Evolutionary conservation across 2,888 invertebrate species (phyloP).

Genomic region (Theodoxus fluviatilis): DNA sequence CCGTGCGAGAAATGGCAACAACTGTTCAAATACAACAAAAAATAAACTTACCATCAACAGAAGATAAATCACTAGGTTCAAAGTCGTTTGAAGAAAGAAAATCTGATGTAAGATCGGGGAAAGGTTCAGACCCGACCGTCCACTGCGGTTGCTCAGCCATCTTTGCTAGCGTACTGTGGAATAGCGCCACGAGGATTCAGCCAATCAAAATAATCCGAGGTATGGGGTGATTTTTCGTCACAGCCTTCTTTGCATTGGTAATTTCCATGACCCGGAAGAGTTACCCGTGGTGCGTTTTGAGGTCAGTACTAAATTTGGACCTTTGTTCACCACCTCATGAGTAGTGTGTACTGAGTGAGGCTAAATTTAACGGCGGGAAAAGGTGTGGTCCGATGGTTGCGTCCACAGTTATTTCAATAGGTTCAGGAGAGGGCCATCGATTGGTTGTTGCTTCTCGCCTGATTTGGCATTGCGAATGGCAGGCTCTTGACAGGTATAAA

Average conservation of each 20-base stretch:
- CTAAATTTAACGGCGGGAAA: too few relatives aligned
- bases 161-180: constrained; percentile 32
- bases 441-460: too few relatives aligned
- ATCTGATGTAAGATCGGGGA: constrained; percentile 47
- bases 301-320: too few relatives aligned
- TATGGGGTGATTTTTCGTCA: constrained; percentile 57
- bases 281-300: too few relatives aligned
- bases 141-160: constrained; percentile 46
- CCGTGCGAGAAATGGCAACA: background rate
- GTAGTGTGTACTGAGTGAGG: too few relatives aligned
- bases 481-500: too few relatives aligned
- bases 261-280: too few relatives aligned
- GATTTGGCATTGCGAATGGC: too few relatives aligned
- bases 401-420: too few relatives aligned
- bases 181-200: constrained; percentile 48
- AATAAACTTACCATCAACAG: constrained; percentile 54
- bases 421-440: too few relatives aligned
- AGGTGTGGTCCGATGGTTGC: too few relatives aligned
- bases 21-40: constrained; percentile 15
- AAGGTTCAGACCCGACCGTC: constrained; percentile 42
- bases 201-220: constrained; percentile 43
- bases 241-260: constrained; percentile 17
- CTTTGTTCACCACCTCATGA: too few relatives aligned
- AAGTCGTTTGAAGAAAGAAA: constrained; percentile 46
- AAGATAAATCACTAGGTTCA: constrained; percentile 44